phyloP scores from a whole-genome alignment of 2,888 invertebrate genomes.

The Drosophila buzzatii region DNA sequence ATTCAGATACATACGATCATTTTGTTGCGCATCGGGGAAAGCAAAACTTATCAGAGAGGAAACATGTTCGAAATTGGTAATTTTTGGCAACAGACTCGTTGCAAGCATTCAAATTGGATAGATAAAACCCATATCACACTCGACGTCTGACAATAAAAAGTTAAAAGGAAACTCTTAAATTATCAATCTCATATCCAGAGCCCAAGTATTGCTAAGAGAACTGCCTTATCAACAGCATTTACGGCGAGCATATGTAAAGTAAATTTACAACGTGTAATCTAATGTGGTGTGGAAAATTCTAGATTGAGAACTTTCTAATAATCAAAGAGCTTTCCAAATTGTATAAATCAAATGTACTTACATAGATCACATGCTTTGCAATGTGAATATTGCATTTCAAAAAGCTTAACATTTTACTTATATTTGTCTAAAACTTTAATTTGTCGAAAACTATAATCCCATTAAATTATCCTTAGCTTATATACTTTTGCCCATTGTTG shows the following conservation, averaged over 20 bases:
- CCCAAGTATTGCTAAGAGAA: neutral
- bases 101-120: slow-evolving; percentile 48
- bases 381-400: too few species aligned
- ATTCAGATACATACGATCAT: slow-evolving; percentile 18
- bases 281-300: neutral
- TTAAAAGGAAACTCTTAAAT: slow-evolving; percentile 21
- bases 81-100: slow-evolving; percentile 11
- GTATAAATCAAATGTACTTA: too few species aligned
- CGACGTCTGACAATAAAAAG: neutral
- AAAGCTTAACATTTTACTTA: too few species aligned
- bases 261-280: slow-evolving; percentile 26
- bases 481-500: too few species aligned
- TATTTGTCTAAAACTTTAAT: too few species aligned
- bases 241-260: slow-evolving; percentile 46
- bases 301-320: neutral
- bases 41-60: slow-evolving; percentile 28
- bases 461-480: too few species aligned
- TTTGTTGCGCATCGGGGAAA: slow-evolving; percentile 22
- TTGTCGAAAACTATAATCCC: too few species aligned
- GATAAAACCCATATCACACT: slow-evolving; percentile 32
- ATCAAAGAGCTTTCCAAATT: too few species aligned
- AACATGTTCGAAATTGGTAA: slow-evolving; percentile 32
- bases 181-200: neutral
- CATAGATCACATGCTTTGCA: too few species aligned
- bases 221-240: slow-evolving; percentile 20